Conservation (phyloP, 2,797 vertebrate species). For the Rhyacichthys aspro region DNA sequence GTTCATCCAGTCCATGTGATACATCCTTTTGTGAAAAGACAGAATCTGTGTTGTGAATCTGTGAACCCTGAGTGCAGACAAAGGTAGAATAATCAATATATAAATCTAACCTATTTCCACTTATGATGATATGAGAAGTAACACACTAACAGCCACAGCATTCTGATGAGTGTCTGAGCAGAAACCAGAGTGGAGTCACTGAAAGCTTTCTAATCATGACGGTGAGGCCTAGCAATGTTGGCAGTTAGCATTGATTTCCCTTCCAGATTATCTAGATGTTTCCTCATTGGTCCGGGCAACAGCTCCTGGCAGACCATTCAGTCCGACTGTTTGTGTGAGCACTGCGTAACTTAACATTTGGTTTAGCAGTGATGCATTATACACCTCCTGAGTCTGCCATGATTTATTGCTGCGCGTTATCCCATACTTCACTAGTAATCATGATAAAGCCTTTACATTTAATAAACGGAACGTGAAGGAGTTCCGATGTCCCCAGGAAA, state of each 20-base stretch:
- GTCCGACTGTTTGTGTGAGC: slow-evolving; percentile 40
- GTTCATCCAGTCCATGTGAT: too few relatives aligned
- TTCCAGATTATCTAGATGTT: slow-evolving; percentile 55
- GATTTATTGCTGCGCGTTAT: slow-evolving; percentile 8
- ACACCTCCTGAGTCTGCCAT: slow-evolving; percentile 7
- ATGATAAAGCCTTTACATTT: slow-evolving; percentile 1
- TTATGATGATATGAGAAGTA: not conserved
- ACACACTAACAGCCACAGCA: not conserved
- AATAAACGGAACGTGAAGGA: not conserved
- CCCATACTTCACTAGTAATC: not conserved
- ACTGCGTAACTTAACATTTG: slow-evolving; percentile 23
- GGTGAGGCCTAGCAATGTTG: slow-evolving; percentile 42
- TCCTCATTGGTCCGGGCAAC: slow-evolving; percentile 34
- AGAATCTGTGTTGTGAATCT: too few relatives aligned
- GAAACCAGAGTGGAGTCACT: slow-evolving; percentile 40
- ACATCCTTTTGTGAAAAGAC: too few relatives aligned
- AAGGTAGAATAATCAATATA: too few relatives aligned
- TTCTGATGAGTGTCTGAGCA: slow-evolving; percentile 16
- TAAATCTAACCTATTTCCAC: too few relatives aligned
- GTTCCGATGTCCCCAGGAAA: not conserved
- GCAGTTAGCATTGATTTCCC: slow-evolving; percentile 55
- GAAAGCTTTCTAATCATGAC: slow-evolving; percentile 57
- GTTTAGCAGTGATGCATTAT: slow-evolving; percentile 24
- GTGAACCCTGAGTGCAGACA: too few relatives aligned
- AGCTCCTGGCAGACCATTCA: slow-evolving; percentile 37